Evolutionary conservation across 2,888 invertebrate species (phyloP), one percentile per base, ranked within the genome.

Genomic region (Spilarctia lutea): DNA sequence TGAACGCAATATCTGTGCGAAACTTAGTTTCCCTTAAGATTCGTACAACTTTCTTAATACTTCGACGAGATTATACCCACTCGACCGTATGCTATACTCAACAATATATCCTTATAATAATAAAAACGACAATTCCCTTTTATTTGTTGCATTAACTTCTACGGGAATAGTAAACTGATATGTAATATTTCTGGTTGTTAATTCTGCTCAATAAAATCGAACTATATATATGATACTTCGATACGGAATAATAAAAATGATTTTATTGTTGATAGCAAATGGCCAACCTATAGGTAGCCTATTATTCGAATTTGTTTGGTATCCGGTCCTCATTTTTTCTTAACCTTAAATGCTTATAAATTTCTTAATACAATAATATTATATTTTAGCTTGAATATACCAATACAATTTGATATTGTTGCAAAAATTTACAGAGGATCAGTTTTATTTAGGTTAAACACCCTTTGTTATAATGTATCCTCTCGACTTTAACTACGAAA

Each of bases 31-130:
- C 88, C 89, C 92, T 90, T 91, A 92, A 91, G 91, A 94, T 93
- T 92, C 91, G 90, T 89, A 91, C 89, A 95, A 95, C 93, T 95
- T 95, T 95, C 91, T 89, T 95, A 95, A 95, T 95, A 95, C 94
- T 90, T 90, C 86, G 86, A 86, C 88, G 87, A 92, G 92, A 94
- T 94, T 94, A 94, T 91, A 89, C 87, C 85, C 90, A 91, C 91
- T 92, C 91, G 87, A 84, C 90, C 93, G 90, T 94, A 92, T 91
- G 91, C 86, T 78, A 85, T 87, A 86, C 88, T 87, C 81, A 81
- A 86, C 87, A 87, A 91, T 90, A 92, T 89, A 92, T 91, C 88
- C 89, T 86, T 91, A 91, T 93, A 91, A 92, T 92, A 93, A 94
- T 93, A 94, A 94, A 93, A 93, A 92, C 90, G 91, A 89, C 92